These are phyloP conservation scores for Leptinotarsa haldemani DNA, from an alignment of 2,888 invertebrate species.

Conservation along the genomic window DNA sequence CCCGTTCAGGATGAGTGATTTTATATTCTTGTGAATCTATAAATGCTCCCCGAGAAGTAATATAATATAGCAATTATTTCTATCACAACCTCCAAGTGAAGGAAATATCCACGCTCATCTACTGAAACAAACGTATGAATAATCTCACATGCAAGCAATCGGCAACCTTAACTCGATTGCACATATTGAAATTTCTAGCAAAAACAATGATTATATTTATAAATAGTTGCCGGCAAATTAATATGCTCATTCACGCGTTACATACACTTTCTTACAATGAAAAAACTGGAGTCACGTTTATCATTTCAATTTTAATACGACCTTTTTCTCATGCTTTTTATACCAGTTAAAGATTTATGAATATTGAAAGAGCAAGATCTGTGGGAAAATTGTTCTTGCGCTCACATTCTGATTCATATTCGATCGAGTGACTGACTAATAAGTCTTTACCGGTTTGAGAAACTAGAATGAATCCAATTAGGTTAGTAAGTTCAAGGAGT, in stretches of 20 bases:
- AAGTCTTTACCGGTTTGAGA: not conserved
- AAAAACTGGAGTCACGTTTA: slow-evolving; percentile 15
- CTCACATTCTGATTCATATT: slow-evolving; percentile 10
- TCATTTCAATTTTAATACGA: slow-evolving; percentile 13
- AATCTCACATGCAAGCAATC: not conserved
- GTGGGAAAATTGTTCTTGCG: slow-evolving; percentile 25
- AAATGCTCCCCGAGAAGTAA: not conserved
- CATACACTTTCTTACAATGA: slow-evolving; percentile 8
- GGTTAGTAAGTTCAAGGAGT: slow-evolving; percentile 1
- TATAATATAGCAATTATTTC: not conserved
- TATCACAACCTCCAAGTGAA: not conserved
- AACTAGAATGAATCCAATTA: not conserved
- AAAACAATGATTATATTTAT: not conserved
- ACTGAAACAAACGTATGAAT: not conserved
- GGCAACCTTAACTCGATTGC: not conserved
- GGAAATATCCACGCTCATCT: not conserved
- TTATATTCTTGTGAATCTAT: not conserved
- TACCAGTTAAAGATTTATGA: slow-evolving; percentile 22
- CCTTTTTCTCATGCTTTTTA: slow-evolving; percentile 23
- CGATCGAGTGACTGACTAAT: not conserved
- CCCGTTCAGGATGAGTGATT: no score
- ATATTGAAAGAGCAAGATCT: slow-evolving; percentile 15
- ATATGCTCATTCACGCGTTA: not conserved
- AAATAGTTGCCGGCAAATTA: slow-evolving; percentile 3
- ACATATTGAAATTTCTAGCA: slow-evolving; percentile 4